Percentiles rank a stretch among this genome's conserved stretches.
Conservation (phyloP, 35 echinoderm and acorn worm genomes). For the Apostichopus parvimensis region DNA sequence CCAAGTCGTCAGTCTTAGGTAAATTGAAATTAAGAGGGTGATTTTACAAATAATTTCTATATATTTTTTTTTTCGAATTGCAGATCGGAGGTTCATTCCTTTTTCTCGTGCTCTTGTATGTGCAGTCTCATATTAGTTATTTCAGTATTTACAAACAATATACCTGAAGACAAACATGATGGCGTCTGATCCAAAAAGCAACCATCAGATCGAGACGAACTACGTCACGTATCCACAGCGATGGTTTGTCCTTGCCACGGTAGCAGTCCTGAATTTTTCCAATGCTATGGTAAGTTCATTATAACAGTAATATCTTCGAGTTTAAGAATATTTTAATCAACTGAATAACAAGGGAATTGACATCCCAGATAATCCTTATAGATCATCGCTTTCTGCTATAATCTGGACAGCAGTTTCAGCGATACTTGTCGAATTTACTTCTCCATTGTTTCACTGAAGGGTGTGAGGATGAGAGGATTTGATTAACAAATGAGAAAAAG, state of each 20-base stretch:
- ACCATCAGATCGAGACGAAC: not conserved
- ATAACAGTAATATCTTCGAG: too few species aligned
- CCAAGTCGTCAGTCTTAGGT: too few species aligned
- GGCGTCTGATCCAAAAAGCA: not conserved
- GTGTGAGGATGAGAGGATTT: not conserved
- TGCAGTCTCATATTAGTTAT: too few species aligned
- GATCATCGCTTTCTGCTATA: not conserved
- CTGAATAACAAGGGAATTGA: not conserved
- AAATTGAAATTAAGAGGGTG: too few species aligned
- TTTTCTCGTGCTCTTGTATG: too few species aligned
- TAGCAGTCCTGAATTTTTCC: slow-evolving; percentile 90
- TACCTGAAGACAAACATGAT: not conserved
- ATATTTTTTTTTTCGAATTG: too few species aligned
- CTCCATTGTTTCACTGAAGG: not conserved
- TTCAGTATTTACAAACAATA: too few species aligned
- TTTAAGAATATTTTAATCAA: not conserved
- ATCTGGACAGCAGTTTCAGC: not conserved
- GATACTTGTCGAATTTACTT: not conserved
- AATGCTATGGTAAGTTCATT: slow-evolving; percentile 90
- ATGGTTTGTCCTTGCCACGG: slow-evolving; percentile 80
- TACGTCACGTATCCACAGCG: slow-evolving; percentile 65
- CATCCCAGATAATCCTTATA: not conserved
- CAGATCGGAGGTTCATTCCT: too few species aligned
- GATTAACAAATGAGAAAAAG: not conserved
- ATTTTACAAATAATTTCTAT: too few species aligned